Evolutionary conservation across 2,113 vertebrate species (phyloP), one percentile per base, ranked within the genome.

Genomic region (Meleagris gallopavo): DNA sequence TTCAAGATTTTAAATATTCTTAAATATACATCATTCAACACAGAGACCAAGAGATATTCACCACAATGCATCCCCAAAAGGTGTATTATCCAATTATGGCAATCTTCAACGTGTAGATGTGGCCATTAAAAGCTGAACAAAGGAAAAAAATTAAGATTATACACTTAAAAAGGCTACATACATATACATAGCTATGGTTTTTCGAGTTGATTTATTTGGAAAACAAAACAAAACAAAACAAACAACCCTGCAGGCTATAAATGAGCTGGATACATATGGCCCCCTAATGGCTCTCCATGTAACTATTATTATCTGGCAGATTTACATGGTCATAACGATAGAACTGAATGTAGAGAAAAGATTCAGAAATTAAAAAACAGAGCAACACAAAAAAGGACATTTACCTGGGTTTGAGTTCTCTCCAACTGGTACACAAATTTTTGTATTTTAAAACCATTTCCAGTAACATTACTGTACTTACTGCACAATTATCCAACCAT

Each of bases 231-330:
- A 30, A 54, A 32, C 36, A 38, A 40, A 60, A 14, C n/a, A 60
- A 62, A 15, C 7, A 73, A 5, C 3, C 13, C 11, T 38, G 60
- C n/a, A 83, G 64, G 41, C 72, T 77, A 54, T 73, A 95, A 94
- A 70, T 94, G 88, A 80, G 55, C 36, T 70, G 55, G 55, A 73
- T 83, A 80, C 16, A 67, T 77, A 94, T 29, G 60, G 82, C 22
- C 30, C 70, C 36, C 43, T 89, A 96, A 95, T 73, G 74, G 84
- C 67, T 93, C 41, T 83, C 75, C 55, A 91, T 1, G 1, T 86
- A 91, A 90, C 60, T 89, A 85, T 91, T 85, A 86, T 36, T 73
- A 83, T 34, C 60, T 74, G 67, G 64, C 50, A 95, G 48, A 94
- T 94, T 90, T 90, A 88, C 83, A 60, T 27, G 45, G 60, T 43